Base-by-base conservation (phyloP, 2,797 vertebrate genomes). In the Sebastes iracundus region DNA sequence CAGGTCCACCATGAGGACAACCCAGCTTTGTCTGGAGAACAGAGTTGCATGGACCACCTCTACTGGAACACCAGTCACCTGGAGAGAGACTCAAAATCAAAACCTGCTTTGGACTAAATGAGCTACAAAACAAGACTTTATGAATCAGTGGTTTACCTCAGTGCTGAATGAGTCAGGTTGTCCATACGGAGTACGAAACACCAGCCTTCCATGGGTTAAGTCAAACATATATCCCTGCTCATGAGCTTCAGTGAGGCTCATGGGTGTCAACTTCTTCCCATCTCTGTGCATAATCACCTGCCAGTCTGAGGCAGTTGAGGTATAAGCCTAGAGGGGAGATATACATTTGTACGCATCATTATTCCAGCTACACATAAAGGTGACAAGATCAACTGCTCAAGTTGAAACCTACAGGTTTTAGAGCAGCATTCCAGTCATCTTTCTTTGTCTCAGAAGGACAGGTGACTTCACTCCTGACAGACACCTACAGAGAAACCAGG, bases 11-110 rank as follows among this genome's bases (percentile, higher is more conserved):
- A 96, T 81, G 59, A 97, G 63, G 28, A 96, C 88, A 55, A 95
- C 75, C 96, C 95, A 96, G 75, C 88, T 90, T 85, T 94, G 94
- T 75, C 91, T 95, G 74, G 95, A 96, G 90, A 96, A 94, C 28
- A 96, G 52, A 0, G 85, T 93, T 6, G 93, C 90, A 16, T 88
- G 85, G 55, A 95, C 69, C 33, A 88, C 81, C 77, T 96, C 93
- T 10, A 95, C 85, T 4, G 83, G 72, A 60, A 94, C 70, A 1
- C 77, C 86, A 61, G 70, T 87, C 23, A 93, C 69, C 96, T 96
- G 73, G 42, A 46, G 6, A 46, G 6, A 46, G 2, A 18, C 42
- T 7, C 35, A 46, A 46, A 6, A 18, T 46, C 42, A 46, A 46
- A 46, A 46, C 42, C 42, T 46, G 42, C 16, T 46, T 46, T 38